These are phyloP conservation scores for Tylochromis polylepis DNA, from an alignment of 2,113 vertebrate genomes.

Conservation along the genomic window DNA sequence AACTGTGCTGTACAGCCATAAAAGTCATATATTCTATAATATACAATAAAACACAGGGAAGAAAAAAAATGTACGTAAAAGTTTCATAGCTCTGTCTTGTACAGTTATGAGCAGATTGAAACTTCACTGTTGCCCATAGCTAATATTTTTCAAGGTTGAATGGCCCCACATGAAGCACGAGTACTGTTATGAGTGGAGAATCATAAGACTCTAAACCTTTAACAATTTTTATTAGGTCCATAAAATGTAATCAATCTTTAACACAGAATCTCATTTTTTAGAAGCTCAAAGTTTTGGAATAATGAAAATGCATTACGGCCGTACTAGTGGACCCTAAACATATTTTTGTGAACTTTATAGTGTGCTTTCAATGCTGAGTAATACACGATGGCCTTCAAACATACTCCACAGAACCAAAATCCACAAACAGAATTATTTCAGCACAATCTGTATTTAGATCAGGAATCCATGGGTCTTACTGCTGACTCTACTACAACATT, in stretches of 20 bases:
- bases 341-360: neutral
- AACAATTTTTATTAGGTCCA: conserved; percentile 34
- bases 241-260: conserved; percentile 62
- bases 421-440: conserved; percentile 40
- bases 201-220: conserved; percentile 17
- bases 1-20: neutral
- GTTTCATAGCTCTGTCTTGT: neutral
- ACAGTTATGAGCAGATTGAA: neutral
- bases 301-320: conserved; percentile 32
- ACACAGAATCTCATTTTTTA: conserved; percentile 5
- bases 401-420: conserved; percentile 24
- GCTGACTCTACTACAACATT: conserved; percentile 14
- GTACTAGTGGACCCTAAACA: neutral
- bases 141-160: conserved; percentile 5
- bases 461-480: conserved; percentile 3
- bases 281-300: conserved; percentile 15
- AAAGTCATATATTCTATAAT: neutral
- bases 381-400: conserved; percentile 4
- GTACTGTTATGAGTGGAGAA: neutral
- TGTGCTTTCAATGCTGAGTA: neutral
- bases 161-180: conserved; percentile 5
- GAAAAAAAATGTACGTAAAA: neutral
- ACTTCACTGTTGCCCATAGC: conserved; percentile 6
- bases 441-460: conserved; percentile 30
- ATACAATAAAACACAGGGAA: neutral